Evolutionary conservation across 2,797 vertebrate genomes (phyloP).

Genomic region (Ibycter americanus): DNA sequence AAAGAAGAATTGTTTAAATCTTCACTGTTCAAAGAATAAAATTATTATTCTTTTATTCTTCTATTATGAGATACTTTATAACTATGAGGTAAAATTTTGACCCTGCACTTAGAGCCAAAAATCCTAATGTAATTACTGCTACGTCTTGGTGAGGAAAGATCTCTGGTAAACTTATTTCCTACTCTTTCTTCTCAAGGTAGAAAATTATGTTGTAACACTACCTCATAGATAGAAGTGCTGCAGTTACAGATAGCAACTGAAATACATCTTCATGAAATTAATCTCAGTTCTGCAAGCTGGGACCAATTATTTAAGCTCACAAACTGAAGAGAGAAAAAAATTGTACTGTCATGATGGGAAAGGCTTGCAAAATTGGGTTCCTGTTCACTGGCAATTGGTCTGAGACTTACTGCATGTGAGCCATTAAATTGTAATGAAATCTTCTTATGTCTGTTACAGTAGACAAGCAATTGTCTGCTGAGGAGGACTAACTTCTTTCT

Average conservation of each 20-base stretch:
- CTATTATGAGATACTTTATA: background rate
- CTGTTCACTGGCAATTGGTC: background rate
- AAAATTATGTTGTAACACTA: background rate
- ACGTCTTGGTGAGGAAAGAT: background rate
- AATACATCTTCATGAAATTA: background rate
- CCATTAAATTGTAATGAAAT: background rate
- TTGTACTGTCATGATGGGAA: background rate
- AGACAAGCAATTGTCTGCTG: background rate
- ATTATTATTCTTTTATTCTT: background rate
- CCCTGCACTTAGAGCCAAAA: background rate
- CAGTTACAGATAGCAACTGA: constrained; percentile 1
- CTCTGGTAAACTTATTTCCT: background rate
- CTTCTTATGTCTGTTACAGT: background rate
- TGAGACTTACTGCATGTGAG: background rate
- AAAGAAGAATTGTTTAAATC: background rate
- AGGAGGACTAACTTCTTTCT: background rate
- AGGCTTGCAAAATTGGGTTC: background rate
- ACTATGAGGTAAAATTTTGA: background rate
- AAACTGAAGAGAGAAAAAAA: background rate
- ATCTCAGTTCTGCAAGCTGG: background rate
- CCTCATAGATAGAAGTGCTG: background rate
- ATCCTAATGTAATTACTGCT: background rate
- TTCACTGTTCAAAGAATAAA: background rate
- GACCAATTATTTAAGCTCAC: background rate
- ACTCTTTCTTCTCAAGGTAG: background rate